phyloP scores from a whole-genome alignment of 2,888 invertebrate genomes.

The Dermolepida albohirtum region DNA sequence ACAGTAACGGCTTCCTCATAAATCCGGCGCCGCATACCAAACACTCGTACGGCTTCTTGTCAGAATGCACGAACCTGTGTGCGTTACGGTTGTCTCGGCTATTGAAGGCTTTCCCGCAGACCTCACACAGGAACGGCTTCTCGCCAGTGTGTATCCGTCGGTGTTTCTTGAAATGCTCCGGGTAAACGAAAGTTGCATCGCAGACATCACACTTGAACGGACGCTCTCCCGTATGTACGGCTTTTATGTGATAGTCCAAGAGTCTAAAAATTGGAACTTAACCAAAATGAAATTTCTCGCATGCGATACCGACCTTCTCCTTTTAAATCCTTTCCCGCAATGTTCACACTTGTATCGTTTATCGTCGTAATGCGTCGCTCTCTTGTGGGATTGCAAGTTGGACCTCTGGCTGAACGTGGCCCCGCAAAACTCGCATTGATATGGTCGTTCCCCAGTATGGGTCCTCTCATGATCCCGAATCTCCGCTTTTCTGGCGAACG shows the following conservation, averaged over 20 bases:
- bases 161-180: conserved; percentile 86
- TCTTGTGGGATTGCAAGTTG: conserved; percentile 83
- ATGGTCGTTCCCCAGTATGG: conserved; percentile 86
- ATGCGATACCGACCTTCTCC: conserved; percentile 64
- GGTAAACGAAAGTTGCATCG: conserved; percentile 83
- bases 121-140: conserved; percentile 62
- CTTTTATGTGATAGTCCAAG: conserved; percentile 84
- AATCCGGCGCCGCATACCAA: conserved; percentile 83
- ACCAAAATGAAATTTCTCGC: not conserved
- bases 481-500: conserved; percentile 81
- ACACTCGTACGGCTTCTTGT: conserved; percentile 89
- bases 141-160: conserved; percentile 79
- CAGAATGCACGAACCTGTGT: conserved; percentile 86
- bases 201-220: conserved; percentile 81
- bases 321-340: conserved; percentile 81
- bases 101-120: conserved; percentile 87
- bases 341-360: conserved; percentile 77
- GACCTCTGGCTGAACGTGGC: conserved; percentile 85
- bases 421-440: conserved; percentile 81
- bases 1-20: conserved; percentile 84
- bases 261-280: conserved; percentile 64
- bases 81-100: conserved; percentile 87
- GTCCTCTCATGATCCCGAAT: conserved; percentile 84
- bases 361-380: conserved; percentile 83
- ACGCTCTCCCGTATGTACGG: conserved; percentile 83